These are phyloP conservation scores for Trachelus stipa DNA, from an alignment of 2,888 invertebrate species.

Conservation along the genomic window DNA sequence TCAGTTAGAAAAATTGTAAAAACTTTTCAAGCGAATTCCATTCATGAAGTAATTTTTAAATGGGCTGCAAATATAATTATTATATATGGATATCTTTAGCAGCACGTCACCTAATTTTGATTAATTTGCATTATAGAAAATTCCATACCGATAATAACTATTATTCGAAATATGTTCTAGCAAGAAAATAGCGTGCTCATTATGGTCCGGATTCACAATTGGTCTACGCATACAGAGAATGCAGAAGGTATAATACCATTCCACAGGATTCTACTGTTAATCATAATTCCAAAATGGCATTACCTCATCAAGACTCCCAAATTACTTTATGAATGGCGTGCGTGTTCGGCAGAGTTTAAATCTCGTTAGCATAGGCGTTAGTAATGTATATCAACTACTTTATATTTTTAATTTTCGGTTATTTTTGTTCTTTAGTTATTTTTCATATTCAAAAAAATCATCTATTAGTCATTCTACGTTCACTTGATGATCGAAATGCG, in stretches of 20 bases:
- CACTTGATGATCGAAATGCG: slow-evolving; percentile 7
- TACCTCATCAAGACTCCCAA: slow-evolving; percentile 67
- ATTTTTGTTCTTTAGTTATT: background rate
- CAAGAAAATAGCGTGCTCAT: background rate
- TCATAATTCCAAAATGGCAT: background rate
- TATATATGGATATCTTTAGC: background rate
- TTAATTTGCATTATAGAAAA: background rate
- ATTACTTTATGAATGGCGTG: slow-evolving; percentile 62
- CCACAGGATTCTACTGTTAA: background rate
- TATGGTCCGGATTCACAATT: background rate
- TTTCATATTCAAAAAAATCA: slow-evolving; percentile 11
- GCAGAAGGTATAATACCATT: background rate
- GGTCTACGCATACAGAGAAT: background rate
- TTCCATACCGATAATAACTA: no score
- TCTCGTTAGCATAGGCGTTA: slow-evolving; percentile 59
- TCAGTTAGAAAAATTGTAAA: background rate
- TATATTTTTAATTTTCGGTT: background rate
- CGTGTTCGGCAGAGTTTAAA: slow-evolving; percentile 57
- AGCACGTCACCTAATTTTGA: background rate
- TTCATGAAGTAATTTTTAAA: slow-evolving; percentile 14
- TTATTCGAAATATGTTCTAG: no score
- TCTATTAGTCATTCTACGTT: background rate
- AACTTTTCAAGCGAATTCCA: slow-evolving; percentile 7
- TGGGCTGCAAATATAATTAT: background rate
- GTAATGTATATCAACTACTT: slow-evolving; percentile 10